Evolutionary conservation across 2,113 vertebrate genomes (phyloP).

Genomic region (Caloenas nicobarica): DNA sequence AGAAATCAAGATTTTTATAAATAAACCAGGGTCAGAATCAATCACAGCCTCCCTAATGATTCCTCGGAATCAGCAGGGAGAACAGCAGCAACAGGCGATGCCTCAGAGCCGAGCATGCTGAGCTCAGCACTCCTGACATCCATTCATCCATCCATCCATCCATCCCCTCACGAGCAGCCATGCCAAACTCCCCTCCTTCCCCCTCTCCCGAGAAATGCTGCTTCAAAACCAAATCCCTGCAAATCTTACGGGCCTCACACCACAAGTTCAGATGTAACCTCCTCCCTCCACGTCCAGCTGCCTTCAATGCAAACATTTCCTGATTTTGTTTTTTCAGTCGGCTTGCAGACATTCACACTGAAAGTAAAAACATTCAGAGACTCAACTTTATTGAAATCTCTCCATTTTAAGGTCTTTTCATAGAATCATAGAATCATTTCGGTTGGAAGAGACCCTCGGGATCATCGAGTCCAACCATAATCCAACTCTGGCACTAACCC

Average conservation of each 20-base stretch:
- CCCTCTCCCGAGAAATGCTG: background rate
- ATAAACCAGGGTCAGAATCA: background rate
- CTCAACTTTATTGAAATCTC: background rate
- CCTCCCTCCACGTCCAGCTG: background rate
- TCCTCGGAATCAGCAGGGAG: fast-evolving
- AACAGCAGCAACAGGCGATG: background rate
- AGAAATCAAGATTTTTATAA: constrained; percentile 22
- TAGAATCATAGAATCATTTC: too few relatives aligned
- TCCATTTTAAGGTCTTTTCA: background rate
- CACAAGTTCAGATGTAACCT: background rate
- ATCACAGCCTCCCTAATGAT: background rate
- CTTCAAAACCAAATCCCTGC: background rate
- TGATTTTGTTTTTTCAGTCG: fast-evolving
- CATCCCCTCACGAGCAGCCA: background rate
- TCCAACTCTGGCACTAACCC: too few relatives aligned
- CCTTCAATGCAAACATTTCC: background rate
- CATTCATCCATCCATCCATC: background rate
- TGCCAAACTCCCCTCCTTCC: background rate
- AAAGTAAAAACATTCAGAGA: background rate
- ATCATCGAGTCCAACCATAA: too few relatives aligned
- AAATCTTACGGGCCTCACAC: background rate
- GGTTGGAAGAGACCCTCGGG: too few relatives aligned
- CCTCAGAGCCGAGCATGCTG: fast-evolving
- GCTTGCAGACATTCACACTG: background rate
- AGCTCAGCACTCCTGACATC: background rate